These are phyloP conservation scores for Apocheima hispidaria DNA, from an alignment of 2,888 invertebrate species.

Conservation along the genomic window DNA sequence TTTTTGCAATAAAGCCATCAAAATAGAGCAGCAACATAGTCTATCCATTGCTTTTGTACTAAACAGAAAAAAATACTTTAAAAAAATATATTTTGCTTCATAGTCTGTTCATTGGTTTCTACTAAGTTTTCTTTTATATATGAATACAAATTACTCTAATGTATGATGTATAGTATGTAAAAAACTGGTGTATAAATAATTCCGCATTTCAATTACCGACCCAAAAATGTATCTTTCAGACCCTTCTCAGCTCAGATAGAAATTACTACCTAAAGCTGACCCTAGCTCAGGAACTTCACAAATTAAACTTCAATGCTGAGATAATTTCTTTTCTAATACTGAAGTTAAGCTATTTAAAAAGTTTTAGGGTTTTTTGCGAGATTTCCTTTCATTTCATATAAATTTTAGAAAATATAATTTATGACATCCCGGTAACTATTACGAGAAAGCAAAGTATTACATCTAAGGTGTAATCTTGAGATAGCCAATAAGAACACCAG, in stretches of 20 bases:
- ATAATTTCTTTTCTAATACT: slow-evolving; percentile 77
- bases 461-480: too few species aligned
- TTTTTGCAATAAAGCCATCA: too few species aligned
- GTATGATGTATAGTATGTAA: background rate
- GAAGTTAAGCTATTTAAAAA: slow-evolving; percentile 69
- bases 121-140: background rate
- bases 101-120: too few species aligned
- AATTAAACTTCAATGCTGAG: slow-evolving; percentile 70
- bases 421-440: slow-evolving; percentile 57
- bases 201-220: slow-evolving; percentile 2
- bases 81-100: too few species aligned
- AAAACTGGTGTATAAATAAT: too few species aligned
- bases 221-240: slow-evolving; percentile 1
- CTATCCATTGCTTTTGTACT: too few species aligned
- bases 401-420: slow-evolving; percentile 70
- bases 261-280: slow-evolving; percentile 16
- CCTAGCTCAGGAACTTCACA: slow-evolving; percentile 58
- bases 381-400: slow-evolving; percentile 67
- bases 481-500: too few species aligned
- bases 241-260: slow-evolving; percentile 8
- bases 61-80: too few species aligned
- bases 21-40: too few species aligned
- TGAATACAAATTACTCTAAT: background rate
- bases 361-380: slow-evolving; percentile 58
- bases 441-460: slow-evolving; percentile 33